phyloP scores from a whole-genome alignment of 2,888 invertebrate genomes.

The Orthosia gothica region DNA sequence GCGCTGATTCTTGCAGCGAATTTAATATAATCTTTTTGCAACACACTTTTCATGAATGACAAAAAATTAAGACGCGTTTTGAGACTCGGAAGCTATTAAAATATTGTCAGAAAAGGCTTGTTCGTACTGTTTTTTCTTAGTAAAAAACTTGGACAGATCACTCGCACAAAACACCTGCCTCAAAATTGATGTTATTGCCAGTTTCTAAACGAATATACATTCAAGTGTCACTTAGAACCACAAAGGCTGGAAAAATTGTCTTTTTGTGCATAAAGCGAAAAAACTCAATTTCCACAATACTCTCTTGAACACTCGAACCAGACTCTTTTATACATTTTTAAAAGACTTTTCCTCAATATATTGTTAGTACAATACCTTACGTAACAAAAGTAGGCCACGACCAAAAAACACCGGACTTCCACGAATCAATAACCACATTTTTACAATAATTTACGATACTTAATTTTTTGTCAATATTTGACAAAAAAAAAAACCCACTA shows the following conservation, averaged over 20 bases:
- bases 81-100: not conserved
- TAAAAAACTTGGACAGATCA: not conserved
- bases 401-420: conserved; percentile 26
- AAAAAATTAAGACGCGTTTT: not conserved
- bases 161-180: conserved; percentile 12
- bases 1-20: not conserved
- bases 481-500: conserved; percentile 28
- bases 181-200: conserved; percentile 12
- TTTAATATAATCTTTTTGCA: not conserved
- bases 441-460: conserved; percentile 24
- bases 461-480: conserved; percentile 25
- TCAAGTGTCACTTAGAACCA: conserved; percentile 20
- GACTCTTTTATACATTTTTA: conserved; percentile 10
- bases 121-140: not conserved
- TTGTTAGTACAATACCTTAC: conserved; percentile 30
- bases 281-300: conserved; percentile 30
- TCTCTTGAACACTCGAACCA: conserved; percentile 10
- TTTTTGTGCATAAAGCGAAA: conserved; percentile 30
- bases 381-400: conserved; percentile 28
- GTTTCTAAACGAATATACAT: conserved; percentile 13
- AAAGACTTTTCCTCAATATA: conserved; percentile 27
- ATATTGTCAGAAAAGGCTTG: not conserved
- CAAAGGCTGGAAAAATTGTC: conserved; percentile 26
- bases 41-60: not conserved
- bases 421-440: conserved; percentile 42